Evolutionary conservation across 2,888 invertebrate species (phyloP).

Genomic region (Nomada goodeniana): DNA sequence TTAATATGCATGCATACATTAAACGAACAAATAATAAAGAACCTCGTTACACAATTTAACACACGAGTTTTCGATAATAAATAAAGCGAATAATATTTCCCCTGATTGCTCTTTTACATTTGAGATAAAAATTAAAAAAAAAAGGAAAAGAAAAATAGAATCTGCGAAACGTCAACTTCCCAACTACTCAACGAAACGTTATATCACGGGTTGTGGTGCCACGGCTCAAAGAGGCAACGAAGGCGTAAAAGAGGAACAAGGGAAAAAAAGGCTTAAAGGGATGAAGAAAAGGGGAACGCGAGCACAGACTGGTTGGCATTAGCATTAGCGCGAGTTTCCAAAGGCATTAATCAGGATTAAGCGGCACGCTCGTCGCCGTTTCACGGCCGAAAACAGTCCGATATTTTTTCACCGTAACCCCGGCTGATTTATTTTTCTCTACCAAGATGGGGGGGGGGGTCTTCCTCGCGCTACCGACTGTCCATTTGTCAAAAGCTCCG

Average conservation of each 20-base stretch:
- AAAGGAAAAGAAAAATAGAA: not conserved
- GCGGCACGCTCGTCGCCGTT: slow-evolving; percentile 74
- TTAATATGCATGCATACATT: too few species aligned
- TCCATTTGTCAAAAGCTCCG: slow-evolving; percentile 68
- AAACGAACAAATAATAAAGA: too few species aligned
- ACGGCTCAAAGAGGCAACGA: slow-evolving; percentile 6
- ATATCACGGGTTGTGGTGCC: not conserved
- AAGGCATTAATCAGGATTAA: slow-evolving; percentile 83
- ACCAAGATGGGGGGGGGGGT: slow-evolving; percentile 28
- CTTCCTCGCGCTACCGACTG: slow-evolving; percentile 64
- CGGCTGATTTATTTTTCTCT: slow-evolving; percentile 59
- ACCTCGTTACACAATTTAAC: too few species aligned
- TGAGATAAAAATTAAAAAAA: too few species aligned
- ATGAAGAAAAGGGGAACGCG: slow-evolving; percentile 59
- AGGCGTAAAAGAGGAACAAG: slow-evolving; percentile 37
- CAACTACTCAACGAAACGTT: not conserved
- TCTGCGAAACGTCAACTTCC: slow-evolving; percentile 7
- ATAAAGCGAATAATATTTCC: too few species aligned
- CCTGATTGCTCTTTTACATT: too few species aligned
- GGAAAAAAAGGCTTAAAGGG: slow-evolving; percentile 42
- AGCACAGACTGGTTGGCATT: slow-evolving; percentile 71
- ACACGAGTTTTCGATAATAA: too few species aligned
- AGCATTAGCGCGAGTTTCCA: slow-evolving; percentile 81
- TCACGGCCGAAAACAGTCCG: slow-evolving; percentile 70
- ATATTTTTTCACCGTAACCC: slow-evolving; percentile 62